phyloP scores from a whole-genome alignment of 2,888 invertebrate genomes.

The Proisotoma minuta region DNA sequence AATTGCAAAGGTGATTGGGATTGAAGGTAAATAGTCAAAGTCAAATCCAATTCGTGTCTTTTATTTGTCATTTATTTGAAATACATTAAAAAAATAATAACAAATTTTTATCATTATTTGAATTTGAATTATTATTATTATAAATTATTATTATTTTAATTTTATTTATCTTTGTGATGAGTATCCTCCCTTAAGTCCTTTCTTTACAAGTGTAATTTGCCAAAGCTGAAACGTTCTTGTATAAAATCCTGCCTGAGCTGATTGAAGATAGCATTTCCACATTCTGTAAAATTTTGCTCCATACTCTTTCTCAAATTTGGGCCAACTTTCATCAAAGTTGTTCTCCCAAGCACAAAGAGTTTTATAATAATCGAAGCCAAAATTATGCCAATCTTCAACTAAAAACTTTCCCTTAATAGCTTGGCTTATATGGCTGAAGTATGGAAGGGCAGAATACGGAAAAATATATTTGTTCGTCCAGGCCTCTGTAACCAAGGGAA shows the following conservation, averaged over 20 bases:
- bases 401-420: conserved; percentile 31
- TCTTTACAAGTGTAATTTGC: conserved; percentile 27
- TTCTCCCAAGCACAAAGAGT: conserved; percentile 16
- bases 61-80: too few relatives aligned
- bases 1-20: too few relatives aligned
- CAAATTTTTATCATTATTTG: too few relatives aligned
- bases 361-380: not conserved
- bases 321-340: conserved; percentile 22
- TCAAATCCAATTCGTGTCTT: too few relatives aligned
- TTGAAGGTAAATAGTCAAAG: too few relatives aligned
- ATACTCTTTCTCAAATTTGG: not conserved
- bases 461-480: conserved; percentile 44
- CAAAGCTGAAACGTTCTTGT: conserved; percentile 25
- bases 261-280: conserved; percentile 24
- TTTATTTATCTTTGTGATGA: conserved; percentile 4
- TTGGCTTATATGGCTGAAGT: conserved; percentile 34
- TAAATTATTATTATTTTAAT: too few relatives aligned
- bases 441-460: conserved; percentile 39
- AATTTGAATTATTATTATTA: too few relatives aligned
- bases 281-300: conserved; percentile 20
- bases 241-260: conserved; percentile 23
- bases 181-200: conserved; percentile 22
- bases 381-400: conserved; percentile 40
- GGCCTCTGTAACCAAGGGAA: too few relatives aligned
- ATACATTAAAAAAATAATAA: too few relatives aligned